These are phyloP conservation scores for Nephrotoma guestfalica DNA, from an alignment of 2,888 invertebrate species.

Conservation along the genomic window DNA sequence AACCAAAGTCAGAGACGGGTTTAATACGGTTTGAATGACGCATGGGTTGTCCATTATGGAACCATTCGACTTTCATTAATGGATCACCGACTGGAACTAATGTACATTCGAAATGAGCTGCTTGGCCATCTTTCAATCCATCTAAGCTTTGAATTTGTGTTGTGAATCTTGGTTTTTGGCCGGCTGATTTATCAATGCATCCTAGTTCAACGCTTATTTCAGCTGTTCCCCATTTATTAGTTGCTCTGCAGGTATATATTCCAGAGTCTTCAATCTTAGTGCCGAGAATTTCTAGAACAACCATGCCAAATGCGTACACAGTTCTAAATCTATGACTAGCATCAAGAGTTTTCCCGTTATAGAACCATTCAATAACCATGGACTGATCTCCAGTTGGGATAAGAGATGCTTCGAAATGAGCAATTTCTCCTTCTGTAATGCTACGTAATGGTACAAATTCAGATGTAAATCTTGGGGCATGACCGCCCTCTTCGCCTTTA, in stretches of 20 bases:
- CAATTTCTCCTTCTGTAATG: constrained; percentile 87
- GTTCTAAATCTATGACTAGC: constrained; percentile 84
- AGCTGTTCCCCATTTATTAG: constrained; percentile 77
- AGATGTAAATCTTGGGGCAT: constrained; percentile 77
- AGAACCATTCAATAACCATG: constrained; percentile 93
- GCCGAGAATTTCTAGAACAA: constrained; percentile 88
- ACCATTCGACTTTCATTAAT: constrained; percentile 91
- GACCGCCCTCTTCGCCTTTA: constrained; percentile 61
- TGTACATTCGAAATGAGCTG: constrained; percentile 91
- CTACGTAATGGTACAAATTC: constrained; percentile 71
- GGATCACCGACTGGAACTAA: constrained; percentile 89
- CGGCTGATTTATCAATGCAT: constrained; percentile 70
- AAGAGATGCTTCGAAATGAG: constrained; percentile 93
- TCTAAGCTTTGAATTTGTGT: constrained; percentile 73
- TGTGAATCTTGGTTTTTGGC: constrained; percentile 78
- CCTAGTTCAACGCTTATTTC: constrained; percentile 72
- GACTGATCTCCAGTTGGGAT: constrained; percentile 88
- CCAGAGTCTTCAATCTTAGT: constrained; percentile 89
- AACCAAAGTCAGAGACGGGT: constrained; percentile 89
- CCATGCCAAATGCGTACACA: constrained; percentile 95
- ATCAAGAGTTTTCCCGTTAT: constrained; percentile 76
- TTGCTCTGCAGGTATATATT: constrained; percentile 73
- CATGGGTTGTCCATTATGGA: constrained; percentile 81
- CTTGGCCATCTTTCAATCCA: constrained; percentile 80
- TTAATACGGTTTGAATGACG: constrained; percentile 82